These are phyloP conservation scores for Ctenopoma multispine DNA, from an alignment of 2,797 vertebrate genomes.

Conservation along the genomic window DNA sequence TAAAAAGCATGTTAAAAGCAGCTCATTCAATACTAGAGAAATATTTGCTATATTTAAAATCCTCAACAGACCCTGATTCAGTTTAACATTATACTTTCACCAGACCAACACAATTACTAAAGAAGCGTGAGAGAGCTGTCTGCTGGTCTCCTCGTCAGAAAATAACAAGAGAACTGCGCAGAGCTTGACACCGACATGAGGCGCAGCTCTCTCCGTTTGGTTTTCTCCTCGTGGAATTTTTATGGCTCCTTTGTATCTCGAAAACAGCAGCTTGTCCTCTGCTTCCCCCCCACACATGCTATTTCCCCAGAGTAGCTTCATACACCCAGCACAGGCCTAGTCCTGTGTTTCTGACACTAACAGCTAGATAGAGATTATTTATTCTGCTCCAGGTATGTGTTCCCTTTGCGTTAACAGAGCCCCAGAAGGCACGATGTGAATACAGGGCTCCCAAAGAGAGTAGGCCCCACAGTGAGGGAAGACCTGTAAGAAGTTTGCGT, in stretches of 20 bases:
- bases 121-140: neutral
- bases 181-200: neutral
- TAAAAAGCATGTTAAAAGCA: neutral
- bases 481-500: conserved; percentile 54
- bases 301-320: conserved; percentile 32
- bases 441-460: conserved; percentile 15
- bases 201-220: conserved; percentile 47
- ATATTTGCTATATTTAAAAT: neutral
- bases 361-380: conserved; percentile 82
- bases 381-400: conserved; percentile 78
- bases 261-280: conserved; percentile 64
- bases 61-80: neutral
- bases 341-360: conserved; percentile 86
- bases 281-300: conserved; percentile 21
- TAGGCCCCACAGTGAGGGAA: conserved; percentile 74
- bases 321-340: conserved; percentile 74
- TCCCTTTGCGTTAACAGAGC: conserved; percentile 74
- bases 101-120: neutral
- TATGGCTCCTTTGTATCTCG: conserved; percentile 71
- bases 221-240: conserved; percentile 77
- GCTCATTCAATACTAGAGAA: neutral
- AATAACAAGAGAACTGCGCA: neutral
- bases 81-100: neutral
- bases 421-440: conserved; percentile 82
- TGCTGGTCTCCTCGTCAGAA: neutral